Base-by-base conservation (phyloP, 2,797 vertebrate species). In the Champsocephalus gunnari region DNA sequence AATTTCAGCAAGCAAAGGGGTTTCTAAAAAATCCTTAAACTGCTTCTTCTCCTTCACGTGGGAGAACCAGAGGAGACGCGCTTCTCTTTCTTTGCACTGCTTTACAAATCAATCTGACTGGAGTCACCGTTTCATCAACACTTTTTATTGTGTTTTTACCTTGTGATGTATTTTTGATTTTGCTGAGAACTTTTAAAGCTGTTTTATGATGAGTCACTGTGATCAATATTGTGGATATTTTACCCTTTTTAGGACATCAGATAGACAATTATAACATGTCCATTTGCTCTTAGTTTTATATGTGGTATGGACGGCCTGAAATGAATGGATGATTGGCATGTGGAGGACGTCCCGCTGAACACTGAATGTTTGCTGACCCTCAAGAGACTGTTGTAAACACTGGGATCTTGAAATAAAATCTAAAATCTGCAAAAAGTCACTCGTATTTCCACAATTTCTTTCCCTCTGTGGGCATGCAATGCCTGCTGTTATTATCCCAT, bases 11-110 rank as follows among this genome's bases (percentile, higher is more conserved):
- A 86, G 47, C 93, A 66, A 81, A 75, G 34, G 10, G 17, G 65
- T 12, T 13, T 67, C 50, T 61, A 17, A 21, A 50, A 56, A 73
- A 66, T 32, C 41, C 16, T 32, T n/a, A 12, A 57, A 6, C 12
- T 11, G 28, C 58, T 44, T 67, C 66, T 16, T 56, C 62, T 0
- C 34, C 34, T 28, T 28, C 28, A 28, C 5, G n/a, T 50, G 41
- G 13, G 12, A 77, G 11, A 7, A 9, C 57, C 62, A 38, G 53
- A 60, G 71, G 55, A 17, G 57, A 72, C 34, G 5, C 73, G 60
- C 71, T 88, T 79, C 75, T 72, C 71, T 89, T 88, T 72, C 71
- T 89, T 88, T 93, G 89, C 89, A 91, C 91, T 73, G 77, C 77
- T 82, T 54, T 24, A 13, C 34, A 38, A 92, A 87, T 89, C 88